phyloP scores from a whole-genome alignment of 2,797 vertebrate species.

The Choloepus didactylus region DNA sequence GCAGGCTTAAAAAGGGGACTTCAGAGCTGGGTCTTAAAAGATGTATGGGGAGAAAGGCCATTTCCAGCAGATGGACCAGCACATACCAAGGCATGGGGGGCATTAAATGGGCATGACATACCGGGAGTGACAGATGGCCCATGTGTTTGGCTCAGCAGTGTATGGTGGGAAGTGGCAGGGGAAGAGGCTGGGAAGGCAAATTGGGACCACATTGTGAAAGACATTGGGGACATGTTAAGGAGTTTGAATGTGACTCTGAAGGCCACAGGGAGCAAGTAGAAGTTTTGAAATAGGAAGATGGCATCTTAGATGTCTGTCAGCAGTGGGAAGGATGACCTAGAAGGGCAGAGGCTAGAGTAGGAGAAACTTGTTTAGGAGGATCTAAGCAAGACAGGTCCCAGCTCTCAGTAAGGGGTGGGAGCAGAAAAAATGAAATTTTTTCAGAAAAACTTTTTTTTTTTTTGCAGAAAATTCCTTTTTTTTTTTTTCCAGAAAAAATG shows the following conservation, averaged over 20 bases:
- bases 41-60: neutral
- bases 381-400: neutral
- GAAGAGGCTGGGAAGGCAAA: too few relatives aligned
- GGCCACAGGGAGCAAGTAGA: neutral
- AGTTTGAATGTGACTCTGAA: neutral
- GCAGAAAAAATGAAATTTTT: neutral
- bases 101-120: neutral
- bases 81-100: neutral
- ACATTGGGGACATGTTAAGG: neutral
- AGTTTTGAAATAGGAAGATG: neutral
- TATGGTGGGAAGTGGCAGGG: neutral
- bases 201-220: neutral
- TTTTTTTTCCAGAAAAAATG: neutral
- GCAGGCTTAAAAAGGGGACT: neutral
- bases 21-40: neutral
- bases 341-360: neutral
- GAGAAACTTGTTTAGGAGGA: neutral
- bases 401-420: neutral
- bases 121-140: neutral
- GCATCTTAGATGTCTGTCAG: neutral
- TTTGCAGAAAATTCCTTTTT: too few relatives aligned
- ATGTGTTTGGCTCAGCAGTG: neutral
- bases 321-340: neutral
- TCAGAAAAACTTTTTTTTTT: too few relatives aligned
- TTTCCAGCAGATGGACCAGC: neutral